phyloP scores from a whole-genome alignment of 2,113 vertebrate species.

The Pseudorectes ferrugineus region DNA sequence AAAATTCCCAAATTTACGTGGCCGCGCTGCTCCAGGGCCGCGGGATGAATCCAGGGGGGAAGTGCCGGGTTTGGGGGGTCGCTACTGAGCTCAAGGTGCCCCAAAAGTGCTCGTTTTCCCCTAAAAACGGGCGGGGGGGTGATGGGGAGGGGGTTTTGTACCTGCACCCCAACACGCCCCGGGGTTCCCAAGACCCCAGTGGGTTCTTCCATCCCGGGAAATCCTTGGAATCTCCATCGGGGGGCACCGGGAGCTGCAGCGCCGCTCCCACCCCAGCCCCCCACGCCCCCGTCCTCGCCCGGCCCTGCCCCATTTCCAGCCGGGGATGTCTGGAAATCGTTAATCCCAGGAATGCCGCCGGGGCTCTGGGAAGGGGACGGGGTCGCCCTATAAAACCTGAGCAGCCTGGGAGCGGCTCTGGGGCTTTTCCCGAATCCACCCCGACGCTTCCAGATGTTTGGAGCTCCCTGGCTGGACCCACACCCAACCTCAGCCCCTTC shows the following conservation, averaged over 20 bases:
- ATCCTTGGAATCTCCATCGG: rapidly evolving
- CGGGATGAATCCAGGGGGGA: rapidly evolving
- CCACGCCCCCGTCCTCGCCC: no score
- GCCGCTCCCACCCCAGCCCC: no score
- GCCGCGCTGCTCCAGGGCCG: not conserved
- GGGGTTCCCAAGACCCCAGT: rapidly evolving
- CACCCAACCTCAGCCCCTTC: rapidly evolving
- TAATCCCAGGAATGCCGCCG: not conserved
- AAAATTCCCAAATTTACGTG: rapidly evolving
- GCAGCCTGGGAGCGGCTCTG: not conserved
- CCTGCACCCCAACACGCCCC: not conserved
- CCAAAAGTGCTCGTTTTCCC: rapidly evolving
- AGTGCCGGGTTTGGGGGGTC: rapidly evolving
- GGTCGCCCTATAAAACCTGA: not conserved
- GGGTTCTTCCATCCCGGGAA: not conserved
- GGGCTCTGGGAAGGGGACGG: not conserved
- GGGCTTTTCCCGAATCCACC: not conserved
- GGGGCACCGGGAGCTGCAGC: not conserved
- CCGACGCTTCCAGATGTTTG: not conserved
- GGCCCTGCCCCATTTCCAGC: not conserved
- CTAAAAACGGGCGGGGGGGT: not conserved
- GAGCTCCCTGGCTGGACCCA: not conserved
- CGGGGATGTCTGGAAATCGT: not conserved
- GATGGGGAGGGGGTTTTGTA: not conserved
- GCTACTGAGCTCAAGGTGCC: not conserved